Percentiles rank a stretch among this genome's conserved stretches.
Conservation (phyloP, 2,888 invertebrate species). For the Eugnorisma glareosa region DNA sequence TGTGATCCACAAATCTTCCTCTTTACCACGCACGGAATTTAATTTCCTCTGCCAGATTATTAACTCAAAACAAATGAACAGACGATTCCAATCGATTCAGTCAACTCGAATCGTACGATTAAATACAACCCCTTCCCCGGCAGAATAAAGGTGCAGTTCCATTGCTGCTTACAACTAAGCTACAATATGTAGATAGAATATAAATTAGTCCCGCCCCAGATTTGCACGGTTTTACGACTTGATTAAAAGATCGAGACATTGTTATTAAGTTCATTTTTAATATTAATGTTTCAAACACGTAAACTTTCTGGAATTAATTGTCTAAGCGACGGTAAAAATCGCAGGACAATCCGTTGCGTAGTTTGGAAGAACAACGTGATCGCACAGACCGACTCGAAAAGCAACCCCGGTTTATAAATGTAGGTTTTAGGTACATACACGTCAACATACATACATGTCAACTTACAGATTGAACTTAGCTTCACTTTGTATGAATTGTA, state of each 20-base stretch:
- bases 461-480: neutral
- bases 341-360: rapidly evolving
- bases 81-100: constrained; percentile 31
- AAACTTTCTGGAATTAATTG: neutral
- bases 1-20: neutral
- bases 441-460: too few relatives aligned
- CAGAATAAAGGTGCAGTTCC: constrained; percentile 13
- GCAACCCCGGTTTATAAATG: neutral
- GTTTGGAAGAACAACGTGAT: neutral
- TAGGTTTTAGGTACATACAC: neutral
- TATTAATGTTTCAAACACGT: too few relatives aligned
- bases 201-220: neutral
- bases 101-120: constrained; percentile 34
- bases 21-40: neutral
- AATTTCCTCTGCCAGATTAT: constrained; percentile 37
- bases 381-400: neutral
- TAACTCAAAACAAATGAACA: constrained; percentile 36
- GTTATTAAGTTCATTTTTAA: neutral
- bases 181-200: neutral
- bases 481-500: neutral
- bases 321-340: neutral
- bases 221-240: neutral
- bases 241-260: neutral
- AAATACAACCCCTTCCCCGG: constrained; percentile 13
- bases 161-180: neutral